Percentiles rank a stretch among this genome's conserved stretches.
Conservation (phyloP, 2,888 invertebrate genomes). For the Heteropelma amictum region DNA sequence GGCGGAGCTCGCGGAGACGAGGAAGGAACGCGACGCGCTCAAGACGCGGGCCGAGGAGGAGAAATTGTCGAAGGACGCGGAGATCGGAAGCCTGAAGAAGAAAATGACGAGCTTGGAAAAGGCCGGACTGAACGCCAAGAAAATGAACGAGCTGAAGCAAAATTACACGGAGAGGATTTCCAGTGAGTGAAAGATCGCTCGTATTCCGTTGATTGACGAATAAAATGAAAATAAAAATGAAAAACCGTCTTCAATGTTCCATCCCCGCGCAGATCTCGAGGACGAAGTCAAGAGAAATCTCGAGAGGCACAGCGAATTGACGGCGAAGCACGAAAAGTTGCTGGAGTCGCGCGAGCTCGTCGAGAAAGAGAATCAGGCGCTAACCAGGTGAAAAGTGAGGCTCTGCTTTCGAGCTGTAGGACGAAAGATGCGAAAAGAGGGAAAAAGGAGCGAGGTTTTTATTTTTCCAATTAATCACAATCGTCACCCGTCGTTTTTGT, state of each 20-base stretch:
- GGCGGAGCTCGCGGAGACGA: constrained; percentile 79
- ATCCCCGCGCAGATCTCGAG: constrained; percentile 81
- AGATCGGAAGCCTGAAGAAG: constrained; percentile 86
- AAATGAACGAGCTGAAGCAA: constrained; percentile 84
- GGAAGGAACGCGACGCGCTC: constrained; percentile 82
- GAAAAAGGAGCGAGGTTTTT: too few species aligned
- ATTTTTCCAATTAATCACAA: constrained; percentile 32
- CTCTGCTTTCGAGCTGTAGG: constrained; percentile 35
- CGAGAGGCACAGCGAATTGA: constrained; percentile 88
- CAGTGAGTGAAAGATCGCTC: constrained; percentile 80
- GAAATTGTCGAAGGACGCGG: constrained; percentile 86
- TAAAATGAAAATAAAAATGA: not conserved
- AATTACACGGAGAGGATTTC: constrained; percentile 84
- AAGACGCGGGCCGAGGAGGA: constrained; percentile 86
- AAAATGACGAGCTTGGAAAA: constrained; percentile 85
- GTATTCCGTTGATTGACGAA: not conserved
- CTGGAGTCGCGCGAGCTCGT: constrained; percentile 91
- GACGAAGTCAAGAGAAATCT: constrained; percentile 83
- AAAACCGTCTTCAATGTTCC: constrained; percentile 43
- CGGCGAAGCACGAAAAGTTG: constrained; percentile 89
- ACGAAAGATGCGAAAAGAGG: not conserved
- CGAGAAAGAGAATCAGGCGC: constrained; percentile 89
- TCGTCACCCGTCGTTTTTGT: constrained; percentile 35
- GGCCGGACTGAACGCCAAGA: constrained; percentile 82
- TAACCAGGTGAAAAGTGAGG: constrained; percentile 81